These are phyloP conservation scores for Spinus pinus DNA, from an alignment of 2,797 vertebrate genomes.

Conservation along the genomic window DNA sequence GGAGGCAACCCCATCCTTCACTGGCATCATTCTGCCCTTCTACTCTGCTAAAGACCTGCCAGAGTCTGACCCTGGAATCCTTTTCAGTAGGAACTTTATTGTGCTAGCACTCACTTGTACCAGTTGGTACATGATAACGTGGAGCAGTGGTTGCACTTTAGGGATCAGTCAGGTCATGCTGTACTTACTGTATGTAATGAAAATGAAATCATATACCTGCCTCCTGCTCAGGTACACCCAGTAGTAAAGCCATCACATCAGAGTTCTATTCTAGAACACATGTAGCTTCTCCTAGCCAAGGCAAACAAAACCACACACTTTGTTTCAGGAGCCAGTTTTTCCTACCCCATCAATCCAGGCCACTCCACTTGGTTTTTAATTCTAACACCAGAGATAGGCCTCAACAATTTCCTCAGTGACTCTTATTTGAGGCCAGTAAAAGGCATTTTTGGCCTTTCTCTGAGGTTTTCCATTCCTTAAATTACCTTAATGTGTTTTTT, in stretches of 20 bases:
- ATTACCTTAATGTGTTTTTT: neutral
- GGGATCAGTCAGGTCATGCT: fast-evolving
- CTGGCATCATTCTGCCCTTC: neutral
- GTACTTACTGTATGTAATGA: neutral
- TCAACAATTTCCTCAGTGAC: neutral
- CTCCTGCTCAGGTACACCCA: neutral
- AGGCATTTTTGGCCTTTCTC: neutral
- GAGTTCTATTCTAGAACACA: neutral
- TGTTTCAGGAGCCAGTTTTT: neutral
- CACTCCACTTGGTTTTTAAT: neutral
- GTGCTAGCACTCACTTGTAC: neutral
- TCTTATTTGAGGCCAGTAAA: neutral
- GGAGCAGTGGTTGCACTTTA: neutral
- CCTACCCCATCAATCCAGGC: neutral
- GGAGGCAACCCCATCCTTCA: neutral
- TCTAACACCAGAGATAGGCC: neutral
- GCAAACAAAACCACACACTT: neutral
- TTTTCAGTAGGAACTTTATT: neutral
- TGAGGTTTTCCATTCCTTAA: neutral
- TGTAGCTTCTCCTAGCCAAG: neutral
- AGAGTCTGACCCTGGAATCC: neutral
- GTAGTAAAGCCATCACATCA: neutral
- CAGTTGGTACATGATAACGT: neutral
- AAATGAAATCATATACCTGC: neutral
- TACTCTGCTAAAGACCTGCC: neutral